Evolutionary conservation across 2,888 invertebrate species (phyloP), one percentile per base, ranked within the genome.

Genomic region (Mesorhabditis spiculigera): DNA sequence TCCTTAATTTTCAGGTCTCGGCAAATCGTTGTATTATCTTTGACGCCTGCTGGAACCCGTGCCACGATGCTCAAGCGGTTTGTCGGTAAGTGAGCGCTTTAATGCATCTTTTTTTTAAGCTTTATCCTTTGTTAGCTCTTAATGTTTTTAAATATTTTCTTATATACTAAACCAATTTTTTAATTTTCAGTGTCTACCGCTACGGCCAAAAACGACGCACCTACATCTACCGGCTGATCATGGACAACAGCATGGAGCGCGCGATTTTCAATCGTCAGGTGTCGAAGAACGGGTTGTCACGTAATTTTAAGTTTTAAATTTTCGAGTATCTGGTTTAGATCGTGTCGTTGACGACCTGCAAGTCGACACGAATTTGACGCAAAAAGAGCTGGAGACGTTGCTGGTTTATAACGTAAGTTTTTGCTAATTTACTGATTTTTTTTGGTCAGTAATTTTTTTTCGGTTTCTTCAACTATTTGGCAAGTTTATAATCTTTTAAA

Each of bases 31-130:
- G 97, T 5, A 92, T 96, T 63, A 95, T 98, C 66, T 92, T 97
- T 85, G 98, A 98, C 87, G 96, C 97, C 13, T 95, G 94, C 61
- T 98, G 97, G 96, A 98, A 98, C 89, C 97, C 97, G 1, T 97
- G 97, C 86, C 97, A 98, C 74, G 89, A 89, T 79, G 83, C 83
- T 1, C 85, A 85, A 89, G 97, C 97, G 45, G 95, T 98, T 13
- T 97, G 97, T 87, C 89, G 97, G 58, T 50, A n/a, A 79, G 95
- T 97, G 44, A 79, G 78, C 70, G 68, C 74, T 63, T 75, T 50
- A 28, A 28, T 28, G 13, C 45, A 43, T 69, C 8, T 65, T 13
- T 66, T 28, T 43, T 5, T 10, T 8, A 44, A 43, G 45, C 28
- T 67, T 16, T 50, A 2, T 50, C n/a, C n/a, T 13, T 50, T 50